Conservation (phyloP, 2,113 vertebrate genomes). For the Etheostoma cragini region DNA sequence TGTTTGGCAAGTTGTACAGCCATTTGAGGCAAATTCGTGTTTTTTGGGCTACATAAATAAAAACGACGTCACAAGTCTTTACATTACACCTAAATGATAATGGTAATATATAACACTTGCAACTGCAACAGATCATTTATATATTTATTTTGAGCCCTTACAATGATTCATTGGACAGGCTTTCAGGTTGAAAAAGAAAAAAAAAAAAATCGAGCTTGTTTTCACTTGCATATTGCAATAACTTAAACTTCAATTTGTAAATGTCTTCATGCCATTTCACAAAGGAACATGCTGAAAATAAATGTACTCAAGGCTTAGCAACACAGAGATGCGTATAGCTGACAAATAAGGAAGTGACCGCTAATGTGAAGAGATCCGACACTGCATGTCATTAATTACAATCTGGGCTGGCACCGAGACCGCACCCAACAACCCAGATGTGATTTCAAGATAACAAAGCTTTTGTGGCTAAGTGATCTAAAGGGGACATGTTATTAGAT, state of each 20-base stretch:
- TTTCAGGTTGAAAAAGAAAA: not conserved
- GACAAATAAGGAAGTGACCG: conserved; percentile 23
- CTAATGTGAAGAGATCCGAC: conserved; percentile 34
- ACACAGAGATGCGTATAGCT: not conserved
- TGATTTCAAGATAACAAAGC: conserved; percentile 37
- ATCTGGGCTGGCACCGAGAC: conserved; percentile 34
- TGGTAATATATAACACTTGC: conserved; percentile 12
- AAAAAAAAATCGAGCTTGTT: not conserved
- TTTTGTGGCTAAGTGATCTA: conserved; percentile 34
- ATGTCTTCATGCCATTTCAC: not conserved
- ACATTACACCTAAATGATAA: not conserved
- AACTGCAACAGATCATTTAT: not conserved
- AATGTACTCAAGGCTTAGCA: conserved; percentile 18
- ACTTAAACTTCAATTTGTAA: not conserved
- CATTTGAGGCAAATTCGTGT: not conserved
- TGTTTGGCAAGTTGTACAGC: not conserved
- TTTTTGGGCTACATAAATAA: not conserved
- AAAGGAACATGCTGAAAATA: conserved; percentile 17
- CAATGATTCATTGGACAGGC: not conserved
- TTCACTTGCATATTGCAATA: not conserved
- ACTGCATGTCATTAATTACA: conserved; percentile 42
- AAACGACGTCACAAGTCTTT: not conserved
- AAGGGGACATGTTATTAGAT: conserved; percentile 22
- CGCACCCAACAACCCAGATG: conserved; percentile 37
- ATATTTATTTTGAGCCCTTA: not conserved